A percentile compares a stretch with the other conserved stretches of the same genome.
Conservation (phyloP, 2,888 invertebrate genomes). For the Rhingia campestris region DNA sequence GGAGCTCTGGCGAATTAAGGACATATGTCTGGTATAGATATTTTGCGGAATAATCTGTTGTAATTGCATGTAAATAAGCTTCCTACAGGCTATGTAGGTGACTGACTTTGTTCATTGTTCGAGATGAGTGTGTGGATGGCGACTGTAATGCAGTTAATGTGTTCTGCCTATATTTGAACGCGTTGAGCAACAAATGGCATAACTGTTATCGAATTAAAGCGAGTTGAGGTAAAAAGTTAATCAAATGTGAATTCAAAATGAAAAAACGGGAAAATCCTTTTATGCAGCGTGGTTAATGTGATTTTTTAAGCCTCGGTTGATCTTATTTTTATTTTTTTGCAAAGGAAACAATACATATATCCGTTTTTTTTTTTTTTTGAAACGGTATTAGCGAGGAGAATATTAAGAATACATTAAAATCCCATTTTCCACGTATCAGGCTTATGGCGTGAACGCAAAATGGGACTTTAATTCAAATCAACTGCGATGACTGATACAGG, state of each 20-base stretch:
- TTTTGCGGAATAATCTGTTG: slow-evolving; percentile 32
- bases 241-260: slow-evolving; percentile 10
- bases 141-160: slow-evolving; percentile 17
- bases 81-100: slow-evolving; percentile 14
- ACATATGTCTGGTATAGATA: slow-evolving; percentile 8
- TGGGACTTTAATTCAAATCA: slow-evolving; percentile 53
- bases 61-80: slow-evolving; percentile 57
- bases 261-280: not conserved
- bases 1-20: slow-evolving; percentile 4
- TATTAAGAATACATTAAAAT: slow-evolving; percentile 60
- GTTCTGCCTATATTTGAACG: not conserved
- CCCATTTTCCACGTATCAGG: slow-evolving; percentile 39
- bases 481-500: slow-evolving; percentile 1
- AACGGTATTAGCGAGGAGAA: not conserved
- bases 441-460: slow-evolving; percentile 40
- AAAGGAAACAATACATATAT: not conserved
- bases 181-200: not conserved
- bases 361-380: slow-evolving; percentile 1
- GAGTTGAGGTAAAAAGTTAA: slow-evolving; percentile 1
- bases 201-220: slow-evolving; percentile 4
- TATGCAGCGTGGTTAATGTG: not conserved
- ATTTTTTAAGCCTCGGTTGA: slow-evolving; percentile 4
- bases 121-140: not conserved
- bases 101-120: slow-evolving; percentile 26
- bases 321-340: not conserved